Evolutionary conservation across 2,113 vertebrate species (phyloP).

Genomic region (Phalacrocorax carbo): DNA sequence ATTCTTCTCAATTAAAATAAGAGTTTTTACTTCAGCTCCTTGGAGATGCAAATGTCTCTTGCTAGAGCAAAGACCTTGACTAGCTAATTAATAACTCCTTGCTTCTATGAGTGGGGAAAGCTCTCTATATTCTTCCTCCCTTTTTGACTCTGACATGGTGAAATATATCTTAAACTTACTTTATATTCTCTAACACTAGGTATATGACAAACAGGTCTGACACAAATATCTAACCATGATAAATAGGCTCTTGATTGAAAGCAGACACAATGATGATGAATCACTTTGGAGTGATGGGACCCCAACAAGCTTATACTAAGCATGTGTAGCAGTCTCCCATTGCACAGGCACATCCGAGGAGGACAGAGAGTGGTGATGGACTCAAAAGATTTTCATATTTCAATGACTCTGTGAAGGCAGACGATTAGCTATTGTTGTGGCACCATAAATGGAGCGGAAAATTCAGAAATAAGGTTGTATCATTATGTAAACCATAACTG

Average conservation of each 20-base stretch:
- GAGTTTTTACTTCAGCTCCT: conserved; percentile 26
- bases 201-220: neutral
- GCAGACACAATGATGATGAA: neutral
- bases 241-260: neutral
- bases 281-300: neutral
- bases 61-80: conserved; percentile 12
- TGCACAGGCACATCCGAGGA: neutral
- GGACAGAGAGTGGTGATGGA: neutral
- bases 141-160: neutral
- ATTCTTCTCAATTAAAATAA: conserved; percentile 46
- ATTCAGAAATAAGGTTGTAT: neutral
- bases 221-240: neutral
- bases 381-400: neutral
- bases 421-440: neutral
- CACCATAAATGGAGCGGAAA: neutral
- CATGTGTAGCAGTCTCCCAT: neutral
- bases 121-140: neutral
- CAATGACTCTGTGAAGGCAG: neutral
- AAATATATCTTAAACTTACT: neutral
- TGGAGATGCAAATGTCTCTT: conserved; percentile 26
- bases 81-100: conserved; percentile 24
- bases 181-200: neutral
- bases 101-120: neutral
- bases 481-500: neutral
- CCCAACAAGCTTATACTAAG: neutral